A percentile compares a stretch with the other conserved stretches of the same genome.
Evolutionary conservation across 2,888 invertebrate genomes (phyloP).

Genomic region (Andrena hattorfiana): DNA sequence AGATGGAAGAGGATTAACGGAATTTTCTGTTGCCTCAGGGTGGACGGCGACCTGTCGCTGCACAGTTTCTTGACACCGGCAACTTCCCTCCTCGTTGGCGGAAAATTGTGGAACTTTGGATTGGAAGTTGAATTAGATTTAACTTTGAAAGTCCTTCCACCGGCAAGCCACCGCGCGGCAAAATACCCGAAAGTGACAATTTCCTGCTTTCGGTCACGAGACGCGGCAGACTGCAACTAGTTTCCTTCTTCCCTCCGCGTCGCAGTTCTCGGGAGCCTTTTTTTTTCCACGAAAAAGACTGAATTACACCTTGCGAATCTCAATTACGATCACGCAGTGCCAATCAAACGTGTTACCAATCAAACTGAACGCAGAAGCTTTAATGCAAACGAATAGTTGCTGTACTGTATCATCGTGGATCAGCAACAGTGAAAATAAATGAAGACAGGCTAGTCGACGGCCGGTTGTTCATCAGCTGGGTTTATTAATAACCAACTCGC

Average conservation of each 20-base stretch:
- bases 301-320: neutral
- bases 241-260: slow-evolving; percentile 6
- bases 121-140: slow-evolving; percentile 57
- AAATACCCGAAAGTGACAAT: slow-evolving; percentile 52
- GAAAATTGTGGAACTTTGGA: slow-evolving; percentile 44
- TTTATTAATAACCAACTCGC: neutral
- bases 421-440: slow-evolving; percentile 9
- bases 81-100: slow-evolving; percentile 37
- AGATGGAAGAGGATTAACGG: slow-evolving; percentile 27
- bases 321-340: too few relatives aligned
- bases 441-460: neutral
- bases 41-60: neutral
- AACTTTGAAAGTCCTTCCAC: slow-evolving; percentile 41
- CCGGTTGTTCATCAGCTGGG: neutral
- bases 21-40: slow-evolving; percentile 34
- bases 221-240: slow-evolving; percentile 19
- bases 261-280: too few relatives aligned
- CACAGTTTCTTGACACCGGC: slow-evolving; percentile 30
- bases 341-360: too few relatives aligned
- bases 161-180: slow-evolving; percentile 12
- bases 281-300: neutral
- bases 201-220: slow-evolving; percentile 38
- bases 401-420: too few relatives aligned
- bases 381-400: too few relatives aligned
- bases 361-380: too few relatives aligned